Evolutionary conservation across 2,113 vertebrate species (phyloP).

Genomic region (Upupa epops): DNA sequence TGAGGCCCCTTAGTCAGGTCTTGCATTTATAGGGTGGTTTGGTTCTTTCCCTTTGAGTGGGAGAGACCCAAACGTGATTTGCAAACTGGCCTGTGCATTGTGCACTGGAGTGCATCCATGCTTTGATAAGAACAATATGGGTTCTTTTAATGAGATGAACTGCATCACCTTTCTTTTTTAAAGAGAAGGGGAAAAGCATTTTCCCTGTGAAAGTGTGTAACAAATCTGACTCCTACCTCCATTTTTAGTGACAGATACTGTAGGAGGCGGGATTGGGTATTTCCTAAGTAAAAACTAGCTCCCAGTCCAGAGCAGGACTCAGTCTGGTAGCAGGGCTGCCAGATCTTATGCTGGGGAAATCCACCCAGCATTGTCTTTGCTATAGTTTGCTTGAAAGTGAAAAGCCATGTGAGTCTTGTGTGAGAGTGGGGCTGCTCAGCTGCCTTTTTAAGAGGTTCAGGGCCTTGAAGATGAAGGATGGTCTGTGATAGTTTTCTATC

Average conservation of each 20-base stretch:
- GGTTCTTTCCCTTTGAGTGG: not conserved
- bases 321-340: not conserved
- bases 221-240: not conserved
- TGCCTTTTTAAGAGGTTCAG: not conserved
- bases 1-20: not conserved
- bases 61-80: not conserved
- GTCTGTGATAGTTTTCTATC: not conserved
- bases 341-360: not conserved
- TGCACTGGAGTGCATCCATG: not conserved
- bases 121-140: not conserved
- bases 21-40: not conserved
- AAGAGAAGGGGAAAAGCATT: not conserved
- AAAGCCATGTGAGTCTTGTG: not conserved
- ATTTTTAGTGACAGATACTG: not conserved
- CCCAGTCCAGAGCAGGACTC: not conserved
- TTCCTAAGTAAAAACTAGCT: not conserved
- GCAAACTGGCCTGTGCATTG: not conserved
- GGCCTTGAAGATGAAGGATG: not conserved
- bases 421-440: fast-evolving
- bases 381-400: not conserved
- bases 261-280: not conserved
- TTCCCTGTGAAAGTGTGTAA: not conserved
- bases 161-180: not conserved
- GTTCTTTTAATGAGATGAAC: not conserved
- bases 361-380: not conserved